Evolutionary conservation across 2,888 invertebrate genomes (phyloP).

Genomic region (Cerceris rybyensis): DNA sequence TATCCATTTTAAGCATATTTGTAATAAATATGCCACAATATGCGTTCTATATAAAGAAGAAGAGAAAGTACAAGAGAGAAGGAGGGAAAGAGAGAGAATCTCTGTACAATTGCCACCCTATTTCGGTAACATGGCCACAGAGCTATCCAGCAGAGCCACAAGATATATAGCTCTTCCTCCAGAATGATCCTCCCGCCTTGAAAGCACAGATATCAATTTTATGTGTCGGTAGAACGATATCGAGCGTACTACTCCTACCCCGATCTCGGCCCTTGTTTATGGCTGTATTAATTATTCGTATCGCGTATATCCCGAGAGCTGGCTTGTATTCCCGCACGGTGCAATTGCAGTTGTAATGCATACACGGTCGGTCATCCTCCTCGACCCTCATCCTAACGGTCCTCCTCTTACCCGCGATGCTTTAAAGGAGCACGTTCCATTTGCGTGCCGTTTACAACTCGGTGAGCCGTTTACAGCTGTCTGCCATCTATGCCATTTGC

Average conservation of each 20-base stretch:
- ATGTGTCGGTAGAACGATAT: constrained; percentile 74
- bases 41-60: too few relatives aligned
- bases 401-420: constrained; percentile 27
- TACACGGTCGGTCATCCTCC: constrained; percentile 62
- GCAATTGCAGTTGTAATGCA: constrained; percentile 68
- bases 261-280: constrained; percentile 73
- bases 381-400: constrained; percentile 8
- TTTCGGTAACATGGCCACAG: constrained; percentile 2
- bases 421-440: constrained; percentile 67
- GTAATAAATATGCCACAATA: too few relatives aligned
- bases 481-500: constrained; percentile 25
- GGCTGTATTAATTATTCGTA: constrained; percentile 80
- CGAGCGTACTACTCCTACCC: constrained; percentile 48
- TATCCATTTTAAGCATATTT: too few relatives aligned
- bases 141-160: constrained; percentile 35
- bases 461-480: constrained; percentile 50
- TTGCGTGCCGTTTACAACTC: constrained; percentile 67
- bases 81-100: constrained; percentile 6
- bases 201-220: constrained; percentile 76
- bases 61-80: too few relatives aligned
- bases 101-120: constrained; percentile 37
- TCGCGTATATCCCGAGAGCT: constrained; percentile 72
- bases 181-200: constrained; percentile 50
- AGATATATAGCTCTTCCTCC: constrained; percentile 37
- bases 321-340: constrained; percentile 66